Base-by-base conservation (phyloP, 2,797 vertebrate genomes). In the Sebastes paucispinis region DNA sequence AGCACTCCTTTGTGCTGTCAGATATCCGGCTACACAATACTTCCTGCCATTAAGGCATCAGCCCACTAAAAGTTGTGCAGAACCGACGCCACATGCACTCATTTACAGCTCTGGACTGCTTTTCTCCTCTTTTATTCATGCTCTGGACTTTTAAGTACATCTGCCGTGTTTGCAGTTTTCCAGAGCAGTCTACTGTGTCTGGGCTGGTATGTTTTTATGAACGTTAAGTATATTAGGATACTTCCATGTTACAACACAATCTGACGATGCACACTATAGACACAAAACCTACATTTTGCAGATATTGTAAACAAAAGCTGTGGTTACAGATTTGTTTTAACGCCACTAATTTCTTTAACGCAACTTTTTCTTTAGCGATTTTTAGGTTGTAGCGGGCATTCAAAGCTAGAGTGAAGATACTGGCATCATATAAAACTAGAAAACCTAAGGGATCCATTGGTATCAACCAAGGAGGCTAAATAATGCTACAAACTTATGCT, bases 1-100 rank as follows among this genome's bases (percentile, higher is more conserved):
- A 88, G 77, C 59, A 55, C 25, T 82, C 69, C 80, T 92, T 92
- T 91, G 86, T 88, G 69, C 24, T 73, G 77, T 78, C 75, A 76
- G 24, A 84, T 75, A 85, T 91, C 87, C n/a, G 25, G 76, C 78
- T 68, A 68, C 65, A 88, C 73, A 87, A 81, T 76, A 84, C 77
- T 77, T 86, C 77, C 84, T 79, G 69, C 64, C 66, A 87, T 84
- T 81, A 87, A 70, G 47, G 58, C 73, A 20, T 83, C 67, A 43
- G 14, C 8, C 29, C 66, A 55, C 31, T 27, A 14, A 22, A 79
- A 4, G 52, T 59, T 43, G 67, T 43, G 43, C 24, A 68, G 18
- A 76, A 64, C 36, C 12, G 6, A 73, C 5, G 27, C 34, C n/a
- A 13, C 16, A 11, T 43, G 8, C 43, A 55, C 22, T 59, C 14